Evolutionary conservation across 2,797 vertebrate genomes (phyloP).

Genomic region (Acropternis orthonyx): DNA sequence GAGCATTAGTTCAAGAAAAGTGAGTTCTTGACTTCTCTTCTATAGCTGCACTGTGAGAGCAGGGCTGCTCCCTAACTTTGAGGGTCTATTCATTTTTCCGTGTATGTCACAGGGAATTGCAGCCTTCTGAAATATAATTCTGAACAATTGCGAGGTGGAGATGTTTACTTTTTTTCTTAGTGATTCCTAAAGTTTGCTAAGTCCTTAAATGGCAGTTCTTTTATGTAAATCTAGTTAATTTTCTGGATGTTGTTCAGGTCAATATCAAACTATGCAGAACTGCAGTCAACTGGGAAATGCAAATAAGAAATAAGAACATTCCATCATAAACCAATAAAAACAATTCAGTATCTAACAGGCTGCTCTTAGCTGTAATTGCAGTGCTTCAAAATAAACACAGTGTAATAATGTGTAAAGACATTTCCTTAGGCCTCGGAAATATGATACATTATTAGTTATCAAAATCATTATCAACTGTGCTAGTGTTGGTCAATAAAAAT

Average conservation of each 20-base stretch:
- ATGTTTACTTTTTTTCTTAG: background rate
- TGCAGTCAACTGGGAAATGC: background rate
- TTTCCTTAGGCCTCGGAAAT: background rate
- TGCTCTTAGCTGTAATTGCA: background rate
- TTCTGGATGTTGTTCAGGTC: background rate
- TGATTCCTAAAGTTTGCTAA: background rate
- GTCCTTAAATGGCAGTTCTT: background rate
- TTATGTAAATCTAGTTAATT: background rate
- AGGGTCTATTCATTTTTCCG: background rate
- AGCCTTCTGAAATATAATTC: background rate
- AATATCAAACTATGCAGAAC: background rate
- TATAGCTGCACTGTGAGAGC: background rate
- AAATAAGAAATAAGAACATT: background rate
- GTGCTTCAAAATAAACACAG: background rate
- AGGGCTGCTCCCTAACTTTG: background rate
- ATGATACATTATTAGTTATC: background rate
- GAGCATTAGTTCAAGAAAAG: background rate
- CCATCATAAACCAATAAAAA: background rate
- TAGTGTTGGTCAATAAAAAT: slow-evolving; percentile 8
- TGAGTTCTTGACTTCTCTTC: background rate
- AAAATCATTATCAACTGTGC: background rate
- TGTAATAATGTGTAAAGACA: background rate
- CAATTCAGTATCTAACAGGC: background rate
- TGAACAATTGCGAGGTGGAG: background rate
- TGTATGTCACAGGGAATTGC: background rate